These are phyloP conservation scores for Bombylius major DNA, from an alignment of 2,888 invertebrate genomes.

Conservation along the genomic window DNA sequence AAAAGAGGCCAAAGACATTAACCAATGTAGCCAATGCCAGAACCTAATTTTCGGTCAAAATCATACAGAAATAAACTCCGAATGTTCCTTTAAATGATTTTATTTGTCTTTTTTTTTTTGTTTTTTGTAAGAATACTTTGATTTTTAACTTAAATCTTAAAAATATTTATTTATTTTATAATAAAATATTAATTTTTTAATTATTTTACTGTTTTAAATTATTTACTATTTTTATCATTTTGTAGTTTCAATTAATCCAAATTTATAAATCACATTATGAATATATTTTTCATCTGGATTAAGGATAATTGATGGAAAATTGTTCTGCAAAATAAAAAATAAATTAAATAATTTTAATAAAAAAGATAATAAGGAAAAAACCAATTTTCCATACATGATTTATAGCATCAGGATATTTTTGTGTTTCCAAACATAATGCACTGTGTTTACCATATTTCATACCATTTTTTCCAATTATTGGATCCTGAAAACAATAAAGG, in stretches of 20 bases:
- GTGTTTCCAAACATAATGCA: slow-evolving; percentile 80
- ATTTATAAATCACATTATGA: slow-evolving; percentile 63
- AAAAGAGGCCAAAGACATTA: no score
- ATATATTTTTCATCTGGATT: slow-evolving; percentile 59
- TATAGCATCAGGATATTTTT: slow-evolving; percentile 83
- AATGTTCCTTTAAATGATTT: no score
- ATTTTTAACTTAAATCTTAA: no score
- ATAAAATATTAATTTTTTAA: no score
- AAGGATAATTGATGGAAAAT: slow-evolving; percentile 61
- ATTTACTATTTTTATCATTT: no score
- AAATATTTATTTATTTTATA: no score
- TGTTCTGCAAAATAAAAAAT: slow-evolving; percentile 41
- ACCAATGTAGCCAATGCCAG: no score
- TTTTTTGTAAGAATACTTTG: no score
- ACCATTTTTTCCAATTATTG: slow-evolving; percentile 57
- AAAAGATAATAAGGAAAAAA: neutral
- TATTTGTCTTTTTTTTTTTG: no score
- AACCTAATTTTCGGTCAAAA: no score
- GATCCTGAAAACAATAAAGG: slow-evolving; percentile 15
- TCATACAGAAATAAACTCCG: no score
- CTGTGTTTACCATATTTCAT: slow-evolving; percentile 60
- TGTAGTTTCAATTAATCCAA: slow-evolving; percentile 37
- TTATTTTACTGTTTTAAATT: no score
- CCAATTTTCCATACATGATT: slow-evolving; percentile 52
- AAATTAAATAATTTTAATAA: neutral